phyloP scores from a whole-genome alignment of 2,888 invertebrate genomes.

The Laspeyria flexula region DNA sequence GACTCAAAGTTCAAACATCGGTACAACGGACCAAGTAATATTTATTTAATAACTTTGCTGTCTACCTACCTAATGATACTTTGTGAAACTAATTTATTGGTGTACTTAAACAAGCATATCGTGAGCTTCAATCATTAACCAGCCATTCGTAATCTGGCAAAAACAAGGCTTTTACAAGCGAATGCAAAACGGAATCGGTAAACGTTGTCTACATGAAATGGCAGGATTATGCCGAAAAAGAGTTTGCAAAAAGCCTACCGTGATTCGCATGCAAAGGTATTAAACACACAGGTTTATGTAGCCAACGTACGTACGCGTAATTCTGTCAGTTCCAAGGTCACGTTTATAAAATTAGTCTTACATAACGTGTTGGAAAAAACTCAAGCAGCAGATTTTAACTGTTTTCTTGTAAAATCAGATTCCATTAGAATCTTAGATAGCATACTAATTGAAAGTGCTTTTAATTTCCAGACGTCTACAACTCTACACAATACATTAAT shows the following conservation, averaged over 20 bases:
- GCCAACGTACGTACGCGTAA: conserved; percentile 28
- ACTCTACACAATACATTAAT: neutral
- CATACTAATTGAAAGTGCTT: neutral
- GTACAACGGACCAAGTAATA: neutral
- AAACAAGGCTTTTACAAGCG: conserved; percentile 29
- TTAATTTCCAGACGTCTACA: neutral
- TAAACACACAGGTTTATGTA: conserved; percentile 33
- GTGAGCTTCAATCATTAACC: conserved; percentile 10
- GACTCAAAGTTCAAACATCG: conserved; percentile 1
- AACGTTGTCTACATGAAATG: conserved; percentile 25
- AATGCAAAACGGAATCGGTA: conserved; percentile 26
- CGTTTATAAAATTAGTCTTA: conserved; percentile 50
- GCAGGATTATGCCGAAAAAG: conserved; percentile 22
- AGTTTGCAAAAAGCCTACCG: conserved; percentile 16
- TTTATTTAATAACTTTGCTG: conserved; percentile 1
- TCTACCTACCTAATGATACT: neutral
- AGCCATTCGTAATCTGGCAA: conserved; percentile 20
- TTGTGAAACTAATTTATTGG: conserved; percentile 7
- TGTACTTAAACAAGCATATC: conserved; percentile 8
- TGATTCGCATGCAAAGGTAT: conserved; percentile 40
- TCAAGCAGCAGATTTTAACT: conserved; percentile 12
- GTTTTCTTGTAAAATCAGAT: neutral
- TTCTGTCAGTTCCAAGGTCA: conserved; percentile 49
- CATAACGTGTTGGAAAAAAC: conserved; percentile 45
- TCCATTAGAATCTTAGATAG: neutral